These are phyloP conservation scores for Cerastoderma edule DNA, from an alignment of 2,888 invertebrate genomes.

Conservation along the genomic window DNA sequence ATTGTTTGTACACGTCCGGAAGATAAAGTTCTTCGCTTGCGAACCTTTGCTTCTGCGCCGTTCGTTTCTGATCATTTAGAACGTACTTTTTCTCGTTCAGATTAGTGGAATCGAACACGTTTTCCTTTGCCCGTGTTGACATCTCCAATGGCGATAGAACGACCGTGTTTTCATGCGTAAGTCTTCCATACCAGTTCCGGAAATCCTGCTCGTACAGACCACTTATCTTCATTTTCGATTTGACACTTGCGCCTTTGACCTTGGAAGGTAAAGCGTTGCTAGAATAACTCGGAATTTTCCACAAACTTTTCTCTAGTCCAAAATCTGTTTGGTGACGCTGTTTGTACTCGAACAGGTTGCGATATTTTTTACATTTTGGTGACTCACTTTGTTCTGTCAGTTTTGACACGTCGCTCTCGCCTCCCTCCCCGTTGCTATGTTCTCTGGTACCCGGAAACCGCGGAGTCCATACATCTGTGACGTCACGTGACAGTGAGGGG, in stretches of 20 bases:
- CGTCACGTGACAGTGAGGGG: constrained; percentile 29
- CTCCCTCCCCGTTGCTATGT: too few relatives aligned
- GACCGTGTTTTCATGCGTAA: constrained; percentile 48
- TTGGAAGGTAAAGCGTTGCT: constrained; percentile 42
- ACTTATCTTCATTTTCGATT: constrained; percentile 21
- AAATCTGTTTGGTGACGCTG: constrained; percentile 31
- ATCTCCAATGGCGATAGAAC: constrained; percentile 48
- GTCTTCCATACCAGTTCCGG: constrained; percentile 30
- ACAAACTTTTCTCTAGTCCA: constrained; percentile 38
- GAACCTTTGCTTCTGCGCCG: constrained; percentile 34
- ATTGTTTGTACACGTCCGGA: constrained; percentile 42
- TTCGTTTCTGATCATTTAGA: constrained; percentile 4
- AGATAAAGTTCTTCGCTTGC: constrained; percentile 40
- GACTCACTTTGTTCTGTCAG: background rate
- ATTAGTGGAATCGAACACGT: constrained; percentile 34
- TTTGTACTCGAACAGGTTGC: constrained; percentile 50
- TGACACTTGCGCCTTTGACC: background rate
- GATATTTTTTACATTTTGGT: constrained; percentile 34
- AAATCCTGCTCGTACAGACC: constrained; percentile 46
- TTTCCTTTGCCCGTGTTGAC: constrained; percentile 27
- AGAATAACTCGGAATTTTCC: constrained; percentile 52
- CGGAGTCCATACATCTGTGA: constrained; percentile 43
- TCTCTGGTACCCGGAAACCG: constrained; percentile 2
- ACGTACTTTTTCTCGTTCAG: constrained; percentile 48
- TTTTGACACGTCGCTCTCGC: too few relatives aligned